Percentiles rank a stretch among this genome's conserved stretches.
These are phyloP conservation scores for Sturmia bella DNA, from an alignment of 2,888 invertebrate genomes.

Conservation along the genomic window DNA sequence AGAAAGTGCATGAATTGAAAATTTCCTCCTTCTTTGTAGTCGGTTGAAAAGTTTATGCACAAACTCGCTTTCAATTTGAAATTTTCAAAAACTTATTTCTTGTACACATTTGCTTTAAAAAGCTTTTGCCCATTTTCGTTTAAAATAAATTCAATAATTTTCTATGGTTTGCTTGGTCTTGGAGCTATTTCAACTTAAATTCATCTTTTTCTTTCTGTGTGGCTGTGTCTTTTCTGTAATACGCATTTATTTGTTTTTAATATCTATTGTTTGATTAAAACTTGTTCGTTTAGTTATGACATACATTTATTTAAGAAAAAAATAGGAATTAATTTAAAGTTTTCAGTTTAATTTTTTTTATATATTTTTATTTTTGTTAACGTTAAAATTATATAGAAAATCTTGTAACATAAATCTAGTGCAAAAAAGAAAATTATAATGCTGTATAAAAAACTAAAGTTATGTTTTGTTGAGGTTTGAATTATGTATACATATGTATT, in stretches of 20 bases:
- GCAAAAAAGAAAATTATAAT: conserved; percentile 40
- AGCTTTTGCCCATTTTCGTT: conserved; percentile 14
- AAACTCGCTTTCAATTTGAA: too few species aligned
- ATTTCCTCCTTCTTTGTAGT: too few species aligned
- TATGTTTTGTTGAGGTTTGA: conserved; percentile 33
- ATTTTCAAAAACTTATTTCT: neutral
- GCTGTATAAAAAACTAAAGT: conserved; percentile 28
- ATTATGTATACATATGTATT: conserved; percentile 62
- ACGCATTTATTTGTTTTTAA: conserved; percentile 69
- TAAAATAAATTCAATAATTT: conserved; percentile 17
- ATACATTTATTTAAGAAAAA: conserved; percentile 64
- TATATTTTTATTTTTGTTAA: conserved; percentile 65
- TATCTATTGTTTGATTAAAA: conserved; percentile 68
- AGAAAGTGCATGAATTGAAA: too few species aligned
- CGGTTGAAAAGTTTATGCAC: too few species aligned
- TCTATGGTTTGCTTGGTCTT: conserved; percentile 22
- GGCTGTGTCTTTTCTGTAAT: conserved; percentile 66
- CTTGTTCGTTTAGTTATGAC: conserved; percentile 54
- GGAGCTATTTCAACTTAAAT: conserved; percentile 51
- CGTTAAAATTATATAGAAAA: conserved; percentile 51
- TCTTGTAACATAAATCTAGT: conserved; percentile 56
- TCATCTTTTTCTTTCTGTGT: conserved; percentile 45
- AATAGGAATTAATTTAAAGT: conserved; percentile 68
- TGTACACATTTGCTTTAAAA: conserved; percentile 1
- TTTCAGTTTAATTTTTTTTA: conserved; percentile 62